phyloP scores from a whole-genome alignment of 2,113 vertebrate species.

The Rhinolophus ferrumequinum region DNA sequence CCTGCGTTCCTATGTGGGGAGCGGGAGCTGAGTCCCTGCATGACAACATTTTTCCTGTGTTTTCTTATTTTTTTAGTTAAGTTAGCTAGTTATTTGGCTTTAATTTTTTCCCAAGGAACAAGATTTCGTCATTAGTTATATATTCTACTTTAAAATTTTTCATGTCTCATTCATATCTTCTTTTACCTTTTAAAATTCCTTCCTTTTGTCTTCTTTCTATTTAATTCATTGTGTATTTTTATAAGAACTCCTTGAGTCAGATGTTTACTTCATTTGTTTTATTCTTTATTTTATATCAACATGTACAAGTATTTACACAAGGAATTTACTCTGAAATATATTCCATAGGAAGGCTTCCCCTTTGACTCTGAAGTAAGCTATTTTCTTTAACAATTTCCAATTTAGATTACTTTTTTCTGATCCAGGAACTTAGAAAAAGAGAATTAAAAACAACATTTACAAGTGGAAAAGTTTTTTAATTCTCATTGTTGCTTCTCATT shows the following conservation, averaged over 20 bases:
- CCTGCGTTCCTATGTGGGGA: too few relatives aligned
- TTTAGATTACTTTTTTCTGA: neutral
- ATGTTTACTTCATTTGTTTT: slow-evolving; percentile 9
- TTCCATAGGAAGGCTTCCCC: neutral
- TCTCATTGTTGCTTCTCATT: neutral
- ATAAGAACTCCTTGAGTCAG: neutral
- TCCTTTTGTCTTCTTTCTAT: neutral
- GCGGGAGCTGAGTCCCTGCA: too few relatives aligned
- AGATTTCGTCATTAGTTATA: neutral
- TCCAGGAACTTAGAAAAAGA: neutral
- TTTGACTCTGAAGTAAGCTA: neutral
- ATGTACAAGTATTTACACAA: neutral
- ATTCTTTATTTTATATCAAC: neutral
- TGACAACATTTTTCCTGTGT: neutral
- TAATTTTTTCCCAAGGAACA: neutral
- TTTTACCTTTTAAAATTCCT: neutral
- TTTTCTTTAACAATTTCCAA: neutral
- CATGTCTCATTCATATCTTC: neutral
- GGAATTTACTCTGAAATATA: neutral
- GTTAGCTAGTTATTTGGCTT: neutral
- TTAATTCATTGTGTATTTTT: neutral
- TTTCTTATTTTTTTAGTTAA: neutral
- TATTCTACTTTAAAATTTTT: neutral
- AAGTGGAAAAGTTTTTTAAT: neutral
- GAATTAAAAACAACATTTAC: neutral